Evolutionary conservation across 2,113 vertebrate genomes (phyloP), one percentile per base, ranked within the genome.

Genomic region (Entosphenus tridentatus): DNA sequence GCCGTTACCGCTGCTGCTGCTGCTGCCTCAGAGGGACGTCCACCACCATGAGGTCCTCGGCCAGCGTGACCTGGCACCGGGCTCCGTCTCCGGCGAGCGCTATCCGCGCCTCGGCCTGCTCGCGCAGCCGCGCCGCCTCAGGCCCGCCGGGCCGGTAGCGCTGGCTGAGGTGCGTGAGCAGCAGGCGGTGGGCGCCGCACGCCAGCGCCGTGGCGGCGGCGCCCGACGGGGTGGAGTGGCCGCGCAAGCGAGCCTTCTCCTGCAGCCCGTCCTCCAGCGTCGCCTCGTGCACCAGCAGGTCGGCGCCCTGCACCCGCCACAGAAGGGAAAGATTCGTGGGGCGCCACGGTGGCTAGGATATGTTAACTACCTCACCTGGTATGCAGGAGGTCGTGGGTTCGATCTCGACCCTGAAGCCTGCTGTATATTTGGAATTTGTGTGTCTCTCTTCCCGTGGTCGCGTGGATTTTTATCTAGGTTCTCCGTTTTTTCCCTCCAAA

Each of bases 111-210:
- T 90, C 83, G 0, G 90, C 88, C 75, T 96, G 85, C 39, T 76
- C 80, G 76, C 75, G 78, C 8, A 95, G 80, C 62, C 21, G n/a
- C n/a, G 62, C 62, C 62, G n/a, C 79, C 1, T 83, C 78, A 0
- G 1, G 3, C 1, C 82, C 82, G 1, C 80, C 80, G 0, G 87
- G 85, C 59, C 81, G 87, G 73, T 91, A 95, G 8, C 91, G 74
- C 76, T 96, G 91, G 73, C 91, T 95, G 76, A 96, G 95, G 73
- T 96, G 88, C 55, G 83, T 80, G 67, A 96, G 76, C 56, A 86
- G 81, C 74, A 96, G 77, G 10, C 57, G 78, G 55, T 18, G 76
- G 0, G 72, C 87, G 0, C 68, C 1, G 68, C 87, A 95, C 1
- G 56, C 58, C 57, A 77, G 81, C 1, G 88, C 87, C 72, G 87